A percentile compares a stretch with the other conserved stretches of the same genome.
phyloP scores from a whole-genome alignment of 2,113 vertebrate genomes.

The Mellivora capensis region DNA sequence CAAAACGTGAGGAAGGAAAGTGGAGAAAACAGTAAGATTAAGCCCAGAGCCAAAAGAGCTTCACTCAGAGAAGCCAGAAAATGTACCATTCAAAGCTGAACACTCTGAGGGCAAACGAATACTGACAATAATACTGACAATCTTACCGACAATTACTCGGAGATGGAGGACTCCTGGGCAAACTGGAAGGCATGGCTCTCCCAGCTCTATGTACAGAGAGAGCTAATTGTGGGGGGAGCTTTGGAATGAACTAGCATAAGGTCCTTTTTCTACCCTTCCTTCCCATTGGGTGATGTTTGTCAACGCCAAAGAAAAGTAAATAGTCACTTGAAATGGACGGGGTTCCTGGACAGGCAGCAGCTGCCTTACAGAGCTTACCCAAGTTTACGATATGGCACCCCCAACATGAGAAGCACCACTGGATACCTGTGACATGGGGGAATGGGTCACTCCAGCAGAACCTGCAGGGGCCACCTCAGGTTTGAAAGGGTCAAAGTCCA shows the following conservation, averaged over 20 bases:
- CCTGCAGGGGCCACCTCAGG: constrained; percentile 83
- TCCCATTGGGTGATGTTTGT: background rate
- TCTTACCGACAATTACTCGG: background rate
- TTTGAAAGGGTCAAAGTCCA: constrained; percentile 98
- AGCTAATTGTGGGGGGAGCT: background rate
- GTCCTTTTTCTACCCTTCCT: background rate
- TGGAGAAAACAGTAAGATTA: background rate
- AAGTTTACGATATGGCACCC: background rate
- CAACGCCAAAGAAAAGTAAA: background rate
- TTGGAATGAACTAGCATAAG: background rate
- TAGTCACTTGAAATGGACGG: background rate
- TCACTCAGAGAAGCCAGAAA: background rate
- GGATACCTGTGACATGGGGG: constrained; percentile 87
- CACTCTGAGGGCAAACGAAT: background rate
- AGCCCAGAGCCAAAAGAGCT: background rate
- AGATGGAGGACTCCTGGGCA: background rate
- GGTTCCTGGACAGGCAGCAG: background rate
- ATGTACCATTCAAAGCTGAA: background rate
- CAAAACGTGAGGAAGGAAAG: background rate
- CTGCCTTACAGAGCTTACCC: background rate
- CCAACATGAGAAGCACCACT: background rate
- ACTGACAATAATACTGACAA: background rate
- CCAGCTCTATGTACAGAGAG: background rate
- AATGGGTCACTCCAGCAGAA: constrained; percentile 79
- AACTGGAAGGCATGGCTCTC: background rate